These are phyloP conservation scores for Rhorus exstirpatorius DNA, from an alignment of 2,888 invertebrate genomes.

Conservation along the genomic window DNA sequence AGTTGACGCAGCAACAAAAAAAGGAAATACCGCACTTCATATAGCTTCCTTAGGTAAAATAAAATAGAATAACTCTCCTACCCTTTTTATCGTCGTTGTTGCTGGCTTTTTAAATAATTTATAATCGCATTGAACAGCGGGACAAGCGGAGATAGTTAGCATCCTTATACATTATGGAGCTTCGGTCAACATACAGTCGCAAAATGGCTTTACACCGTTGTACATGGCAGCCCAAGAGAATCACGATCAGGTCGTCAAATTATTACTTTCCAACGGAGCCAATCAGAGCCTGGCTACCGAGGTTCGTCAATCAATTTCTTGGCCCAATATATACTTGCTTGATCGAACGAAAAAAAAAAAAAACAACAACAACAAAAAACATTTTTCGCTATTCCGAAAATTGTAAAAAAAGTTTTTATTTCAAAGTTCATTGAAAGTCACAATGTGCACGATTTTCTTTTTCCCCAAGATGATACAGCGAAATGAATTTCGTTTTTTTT, in stretches of 20 bases:
- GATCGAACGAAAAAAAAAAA: no score
- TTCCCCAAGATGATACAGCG: no score
- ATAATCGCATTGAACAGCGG: slow-evolving; percentile 88
- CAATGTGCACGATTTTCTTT: no score
- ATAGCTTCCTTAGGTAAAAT: slow-evolving; percentile 94
- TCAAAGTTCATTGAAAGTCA: no score
- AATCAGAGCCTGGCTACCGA: slow-evolving; percentile 99
- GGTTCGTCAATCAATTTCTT: slow-evolving; percentile 86
- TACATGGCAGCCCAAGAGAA: slow-evolving; percentile 99
- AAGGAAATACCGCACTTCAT: slow-evolving; percentile 98
- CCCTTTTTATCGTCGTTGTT: no score
- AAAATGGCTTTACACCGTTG: slow-evolving; percentile 98
- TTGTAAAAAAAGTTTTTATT: no score
- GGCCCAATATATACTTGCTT: not conserved
- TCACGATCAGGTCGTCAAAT: slow-evolving; percentile 96
- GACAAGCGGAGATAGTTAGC: slow-evolving; percentile 97
- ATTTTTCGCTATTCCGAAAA: no score
- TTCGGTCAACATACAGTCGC: slow-evolving; percentile 98
- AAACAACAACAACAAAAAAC: no score
- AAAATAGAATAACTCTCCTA: no score
- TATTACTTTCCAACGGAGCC: slow-evolving; percentile 96
- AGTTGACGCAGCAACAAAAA: slow-evolving; percentile 98
- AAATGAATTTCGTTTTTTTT: no score
- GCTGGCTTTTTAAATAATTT: not conserved
- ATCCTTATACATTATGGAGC: slow-evolving; percentile 96